These are phyloP conservation scores for Jordanella pulchra DNA, from an alignment of 2,797 vertebrate genomes.

Conservation along the genomic window DNA sequence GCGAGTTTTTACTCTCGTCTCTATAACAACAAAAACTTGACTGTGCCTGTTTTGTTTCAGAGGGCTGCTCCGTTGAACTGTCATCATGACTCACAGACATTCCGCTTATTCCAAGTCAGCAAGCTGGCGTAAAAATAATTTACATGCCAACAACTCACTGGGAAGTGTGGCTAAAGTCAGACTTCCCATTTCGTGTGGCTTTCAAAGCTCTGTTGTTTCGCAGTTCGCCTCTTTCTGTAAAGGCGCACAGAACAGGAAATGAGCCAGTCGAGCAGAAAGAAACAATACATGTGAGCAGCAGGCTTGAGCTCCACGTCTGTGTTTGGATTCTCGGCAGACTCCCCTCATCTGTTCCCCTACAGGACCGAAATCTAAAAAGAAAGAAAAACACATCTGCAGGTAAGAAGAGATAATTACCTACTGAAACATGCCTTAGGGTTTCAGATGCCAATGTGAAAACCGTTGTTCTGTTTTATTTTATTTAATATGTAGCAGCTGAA, in stretches of 20 bases:
- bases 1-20: not conserved
- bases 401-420: conserved; percentile 28
- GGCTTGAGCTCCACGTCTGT: conserved; percentile 6
- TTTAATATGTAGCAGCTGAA: not conserved
- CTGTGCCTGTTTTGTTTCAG: not conserved
- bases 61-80: not conserved
- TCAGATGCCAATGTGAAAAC: not conserved
- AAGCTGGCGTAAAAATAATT: conserved; percentile 17
- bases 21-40: not conserved
- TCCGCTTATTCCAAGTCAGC: conserved; percentile 5
- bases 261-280: conserved; percentile 31
- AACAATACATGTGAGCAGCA: conserved; percentile 15
- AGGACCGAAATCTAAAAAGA: not conserved
- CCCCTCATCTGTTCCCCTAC: not conserved
- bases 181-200: conserved; percentile 68
- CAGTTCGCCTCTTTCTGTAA: conserved; percentile 5
- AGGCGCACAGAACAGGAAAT: conserved; percentile 58
- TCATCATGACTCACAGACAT: conserved; percentile 18
- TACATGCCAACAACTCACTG: not conserved
- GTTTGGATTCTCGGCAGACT: not conserved
- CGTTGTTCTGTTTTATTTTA: not conserved
- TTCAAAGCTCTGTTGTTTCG: conserved; percentile 23
- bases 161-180: conserved; percentile 30
- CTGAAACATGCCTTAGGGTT: not conserved
- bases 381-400: conserved; percentile 26